A percentile compares a stretch with the other conserved stretches of the same genome.
phyloP scores from a whole-genome alignment of 2,113 vertebrate genomes.

The Bujurquina vittata region DNA sequence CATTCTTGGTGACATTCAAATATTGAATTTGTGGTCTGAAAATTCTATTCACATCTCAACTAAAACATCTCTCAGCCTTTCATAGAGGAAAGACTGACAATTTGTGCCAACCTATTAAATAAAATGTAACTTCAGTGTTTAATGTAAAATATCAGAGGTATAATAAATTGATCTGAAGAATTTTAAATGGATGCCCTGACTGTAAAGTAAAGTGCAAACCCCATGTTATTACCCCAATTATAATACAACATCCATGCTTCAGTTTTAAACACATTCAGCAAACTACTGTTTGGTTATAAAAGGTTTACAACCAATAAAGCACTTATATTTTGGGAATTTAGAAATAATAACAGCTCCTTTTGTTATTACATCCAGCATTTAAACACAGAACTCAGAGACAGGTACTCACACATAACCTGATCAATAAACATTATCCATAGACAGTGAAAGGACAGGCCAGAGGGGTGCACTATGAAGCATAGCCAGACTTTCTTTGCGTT shows the following conservation, averaged over 20 bases:
- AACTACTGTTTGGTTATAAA: not conserved
- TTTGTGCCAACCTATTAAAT: conserved; percentile 7
- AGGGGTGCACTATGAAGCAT: not conserved
- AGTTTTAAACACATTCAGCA: not conserved
- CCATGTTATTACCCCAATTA: not conserved
- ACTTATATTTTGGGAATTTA: not conserved
- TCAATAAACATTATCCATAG: not conserved
- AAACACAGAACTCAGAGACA: too few relatives aligned
- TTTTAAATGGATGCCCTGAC: not conserved
- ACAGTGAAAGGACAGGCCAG: not conserved
- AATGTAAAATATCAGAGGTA: conserved; percentile 15
- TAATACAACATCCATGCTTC: not conserved
- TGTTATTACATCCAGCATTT: not conserved
- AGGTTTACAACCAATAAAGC: not conserved
- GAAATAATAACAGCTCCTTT: not conserved
- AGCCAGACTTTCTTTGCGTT: not conserved
- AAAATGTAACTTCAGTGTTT: conserved; percentile 34
- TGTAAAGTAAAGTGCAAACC: not conserved
- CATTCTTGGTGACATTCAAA: not conserved
- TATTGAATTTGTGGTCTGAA: not conserved
- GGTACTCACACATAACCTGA: not conserved
- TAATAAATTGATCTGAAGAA: not conserved
- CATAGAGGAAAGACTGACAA: not conserved
- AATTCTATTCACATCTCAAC: not conserved
- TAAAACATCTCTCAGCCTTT: conserved; percentile 16